Percentiles rank a stretch among this genome's conserved stretches.
Conservation (phyloP, 2,113 vertebrate species). For the Columbina picui region DNA sequence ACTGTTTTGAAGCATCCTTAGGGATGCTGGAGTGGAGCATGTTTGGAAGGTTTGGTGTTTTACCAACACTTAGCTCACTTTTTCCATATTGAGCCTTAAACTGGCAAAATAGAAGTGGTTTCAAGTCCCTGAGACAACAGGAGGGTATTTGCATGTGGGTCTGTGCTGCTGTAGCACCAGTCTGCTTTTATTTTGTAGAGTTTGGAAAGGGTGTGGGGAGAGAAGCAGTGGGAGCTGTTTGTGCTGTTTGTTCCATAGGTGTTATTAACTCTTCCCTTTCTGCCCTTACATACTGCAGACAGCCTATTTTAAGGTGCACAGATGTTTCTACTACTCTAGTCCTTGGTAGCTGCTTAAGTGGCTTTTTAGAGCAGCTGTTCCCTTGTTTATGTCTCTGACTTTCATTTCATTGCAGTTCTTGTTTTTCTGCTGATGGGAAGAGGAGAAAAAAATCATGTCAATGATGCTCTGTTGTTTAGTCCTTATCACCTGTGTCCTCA, state of each 20-base stretch:
- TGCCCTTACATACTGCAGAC: background rate
- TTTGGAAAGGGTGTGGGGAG: background rate
- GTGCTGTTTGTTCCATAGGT: background rate
- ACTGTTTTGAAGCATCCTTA: background rate
- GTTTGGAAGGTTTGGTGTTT: background rate
- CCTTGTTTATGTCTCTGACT: constrained; percentile 17
- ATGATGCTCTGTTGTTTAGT: background rate
- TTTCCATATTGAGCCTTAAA: background rate
- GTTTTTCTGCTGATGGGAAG: background rate
- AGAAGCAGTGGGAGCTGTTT: background rate
- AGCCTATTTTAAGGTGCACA: constrained; percentile 52
- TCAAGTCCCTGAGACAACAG: background rate
- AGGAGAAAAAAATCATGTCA: background rate
- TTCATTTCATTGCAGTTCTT: constrained; percentile 1
- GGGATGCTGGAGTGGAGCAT: background rate
- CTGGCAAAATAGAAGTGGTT: background rate
- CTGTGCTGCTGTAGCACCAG: background rate
- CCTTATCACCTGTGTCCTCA: background rate
- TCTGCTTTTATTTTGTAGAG: background rate
- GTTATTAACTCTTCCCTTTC: background rate
- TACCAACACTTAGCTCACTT: background rate
- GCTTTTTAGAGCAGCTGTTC: constrained; percentile 46
- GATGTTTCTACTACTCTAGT: constrained; percentile 42
- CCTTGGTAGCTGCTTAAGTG: constrained; percentile 17
- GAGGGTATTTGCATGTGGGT: background rate